Evolutionary conservation across 2,113 vertebrate species (phyloP).

Genomic region (Hyperopisus bebe): DNA sequence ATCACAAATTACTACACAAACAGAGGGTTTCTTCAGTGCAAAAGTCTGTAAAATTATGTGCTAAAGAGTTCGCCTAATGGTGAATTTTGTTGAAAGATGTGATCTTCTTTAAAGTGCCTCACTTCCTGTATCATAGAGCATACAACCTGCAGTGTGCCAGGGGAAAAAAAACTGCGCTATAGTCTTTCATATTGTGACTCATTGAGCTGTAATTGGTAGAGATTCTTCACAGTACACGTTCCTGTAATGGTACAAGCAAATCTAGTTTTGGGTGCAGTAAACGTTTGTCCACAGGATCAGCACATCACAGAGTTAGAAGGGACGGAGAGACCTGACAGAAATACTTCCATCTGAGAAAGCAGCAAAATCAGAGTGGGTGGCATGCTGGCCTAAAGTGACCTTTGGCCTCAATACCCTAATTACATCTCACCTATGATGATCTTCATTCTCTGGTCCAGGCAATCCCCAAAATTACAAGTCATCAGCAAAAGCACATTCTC

Average conservation of each 20-base stretch:
- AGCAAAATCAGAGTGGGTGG: not conserved
- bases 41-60: conserved; percentile 7
- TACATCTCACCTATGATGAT: not conserved
- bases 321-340: conserved; percentile 1
- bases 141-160: not conserved
- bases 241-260: not conserved
- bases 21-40: not conserved
- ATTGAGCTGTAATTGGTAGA: not conserved
- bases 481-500: conserved; percentile 10
- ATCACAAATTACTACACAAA: not conserved
- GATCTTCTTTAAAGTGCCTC: not conserved
- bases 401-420: not conserved
- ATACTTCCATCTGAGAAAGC: not conserved
- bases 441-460: not conserved
- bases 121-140: not conserved
- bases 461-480: not conserved
- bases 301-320: not conserved
- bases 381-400: not conserved
- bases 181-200: not conserved
- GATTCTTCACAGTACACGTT: not conserved
- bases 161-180: not conserved
- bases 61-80: not conserved
- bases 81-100: not conserved
- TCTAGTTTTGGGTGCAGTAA: not conserved
- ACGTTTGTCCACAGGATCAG: not conserved